Base-by-base conservation (phyloP, 2,797 vertebrate genomes). In the Lepus oiostolus region DNA sequence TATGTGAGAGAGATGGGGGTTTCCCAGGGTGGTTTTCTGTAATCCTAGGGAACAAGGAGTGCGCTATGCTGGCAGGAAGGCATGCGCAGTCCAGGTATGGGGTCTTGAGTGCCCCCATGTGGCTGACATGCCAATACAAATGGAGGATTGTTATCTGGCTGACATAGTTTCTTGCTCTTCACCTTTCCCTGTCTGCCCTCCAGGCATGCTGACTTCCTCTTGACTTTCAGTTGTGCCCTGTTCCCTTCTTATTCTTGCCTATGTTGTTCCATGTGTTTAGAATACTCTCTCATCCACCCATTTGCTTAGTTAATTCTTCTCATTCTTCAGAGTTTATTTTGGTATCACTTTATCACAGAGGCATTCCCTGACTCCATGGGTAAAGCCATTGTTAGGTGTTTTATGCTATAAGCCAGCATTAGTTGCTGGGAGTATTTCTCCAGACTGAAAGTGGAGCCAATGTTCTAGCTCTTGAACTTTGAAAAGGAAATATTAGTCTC, bases 101-200 rank as follows among this genome's bases (percentile, higher is more conserved):
- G 47, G 65, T 47, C 65, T 93, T 72, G 65, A 35, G 24, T 63
- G 86, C 86, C 94, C 88, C 81, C 80, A 54, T 91, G 95, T 85
- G 95, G 92, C 52, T 92, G 38, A 68, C 12, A 19, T 22, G n/a
- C 4, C 70, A 84, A 52, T 10, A 30, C 11, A 62, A 38, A 17
- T 5, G 12, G 63, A 42, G 4, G 42, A 88, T 77, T 3, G 35
- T 13, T 8, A 42, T n/a, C 28, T n/a, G 85, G 19, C 8, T 10
- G 50, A 4, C 7, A 35, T 4, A 9, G 9, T 16, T 12, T 13
- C 32, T 71, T 83, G 70, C 28, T 85, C 38, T 11, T 32, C 30
- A 21, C 62, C 52, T 81, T 71, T 76, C n/a, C 30, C n/a, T 32
- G 62, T 81, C 47, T 81, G 28, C 70, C 32, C 10, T 90, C 62